phyloP scores from a whole-genome alignment of 2,888 invertebrate genomes.

The Hemistola chrysoprasaria region DNA sequence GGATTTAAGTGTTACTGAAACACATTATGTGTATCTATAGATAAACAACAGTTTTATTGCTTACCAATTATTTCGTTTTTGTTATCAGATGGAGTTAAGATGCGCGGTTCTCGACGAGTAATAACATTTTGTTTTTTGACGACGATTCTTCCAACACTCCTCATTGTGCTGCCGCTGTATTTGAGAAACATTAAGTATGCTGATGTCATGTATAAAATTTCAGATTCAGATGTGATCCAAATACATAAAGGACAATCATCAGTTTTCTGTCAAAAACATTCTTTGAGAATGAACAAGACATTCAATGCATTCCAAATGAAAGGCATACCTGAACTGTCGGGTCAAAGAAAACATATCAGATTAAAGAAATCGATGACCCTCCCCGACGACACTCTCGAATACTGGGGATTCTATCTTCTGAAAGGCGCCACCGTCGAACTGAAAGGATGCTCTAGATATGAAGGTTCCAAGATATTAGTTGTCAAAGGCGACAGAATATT shows the following conservation, averaged over 20 bases:
- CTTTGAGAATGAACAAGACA: constrained; percentile 87
- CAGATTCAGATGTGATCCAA: constrained; percentile 92
- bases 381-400: constrained; percentile 93
- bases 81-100: constrained; percentile 85
- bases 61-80: constrained; percentile 21
- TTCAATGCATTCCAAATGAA: constrained; percentile 89
- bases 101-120: constrained; percentile 91
- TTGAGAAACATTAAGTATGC: constrained; percentile 89
- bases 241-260: constrained; percentile 92
- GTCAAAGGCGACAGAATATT: constrained; percentile 90
- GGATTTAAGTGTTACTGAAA: too few relatives aligned
- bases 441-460: constrained; percentile 90
- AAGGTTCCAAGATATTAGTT: constrained; percentile 90
- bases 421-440: constrained; percentile 89
- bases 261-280: constrained; percentile 90
- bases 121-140: constrained; percentile 89
- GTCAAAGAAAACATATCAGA: constrained; percentile 87
- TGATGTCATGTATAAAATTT: constrained; percentile 89
- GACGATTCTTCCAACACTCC: constrained; percentile 87
- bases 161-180: constrained; percentile 90
- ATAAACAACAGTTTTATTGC: too few relatives aligned
- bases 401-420: constrained; percentile 93
- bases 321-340: constrained; percentile 86
- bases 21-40: too few relatives aligned
- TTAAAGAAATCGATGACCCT: constrained; percentile 91